phyloP scores from a whole-genome alignment of 2,888 invertebrate species.

The Platycheirus albimanus region DNA sequence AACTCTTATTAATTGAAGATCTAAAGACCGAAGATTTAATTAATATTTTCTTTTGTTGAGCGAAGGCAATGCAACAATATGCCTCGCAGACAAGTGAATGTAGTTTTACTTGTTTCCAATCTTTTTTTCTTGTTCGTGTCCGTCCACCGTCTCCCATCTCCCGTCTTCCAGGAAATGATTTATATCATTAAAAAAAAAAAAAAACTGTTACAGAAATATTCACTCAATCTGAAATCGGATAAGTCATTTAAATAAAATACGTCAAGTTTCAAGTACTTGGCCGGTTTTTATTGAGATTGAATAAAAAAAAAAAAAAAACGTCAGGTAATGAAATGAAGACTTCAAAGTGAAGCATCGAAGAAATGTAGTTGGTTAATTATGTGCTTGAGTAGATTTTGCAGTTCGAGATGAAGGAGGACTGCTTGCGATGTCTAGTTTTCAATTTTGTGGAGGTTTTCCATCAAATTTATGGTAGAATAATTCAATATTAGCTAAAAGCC shows the following conservation, averaged over 20 bases:
- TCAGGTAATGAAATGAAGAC: too few species aligned
- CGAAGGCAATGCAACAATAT: neutral
- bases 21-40: neutral
- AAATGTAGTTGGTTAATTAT: neutral
- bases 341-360: neutral
- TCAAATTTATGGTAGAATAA: too few species aligned
- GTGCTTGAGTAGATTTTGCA: neutral
- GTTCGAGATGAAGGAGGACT: neutral
- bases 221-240: neutral
- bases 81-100: slow-evolving; percentile 23
- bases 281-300: slow-evolving; percentile 11
- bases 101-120: slow-evolving; percentile 19
- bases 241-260: slow-evolving; percentile 11
- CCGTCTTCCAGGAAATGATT: slow-evolving; percentile 30
- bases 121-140: too few species aligned
- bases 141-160: too few species aligned
- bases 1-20: slow-evolving; percentile 8
- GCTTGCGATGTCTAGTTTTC: too few species aligned
- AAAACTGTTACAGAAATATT: neutral
- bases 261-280: neutral
- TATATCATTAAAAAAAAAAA: slow-evolving; percentile 11
- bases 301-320: too few species aligned
- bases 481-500: too few species aligned
- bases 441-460: too few species aligned
- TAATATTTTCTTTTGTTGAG: neutral